Base-by-base conservation (phyloP, 2,888 invertebrate species). In the Seira musarum region DNA sequence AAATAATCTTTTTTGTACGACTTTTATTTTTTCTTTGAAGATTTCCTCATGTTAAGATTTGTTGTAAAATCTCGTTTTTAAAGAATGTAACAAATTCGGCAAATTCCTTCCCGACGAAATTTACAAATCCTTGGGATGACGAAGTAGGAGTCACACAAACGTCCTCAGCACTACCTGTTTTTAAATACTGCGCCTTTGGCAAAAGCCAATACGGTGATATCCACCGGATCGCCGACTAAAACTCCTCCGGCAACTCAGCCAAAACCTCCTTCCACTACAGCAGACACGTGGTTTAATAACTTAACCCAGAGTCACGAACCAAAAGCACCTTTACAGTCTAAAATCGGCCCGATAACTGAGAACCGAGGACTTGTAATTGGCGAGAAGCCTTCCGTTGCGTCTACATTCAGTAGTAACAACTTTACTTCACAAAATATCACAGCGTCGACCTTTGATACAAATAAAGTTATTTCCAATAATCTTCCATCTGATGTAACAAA, bases 51-150 rank as follows among this genome's bases (percentile, higher is more conserved):
- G 61, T 57, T 30, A 68, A 30, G 17, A 15, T 40, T 40, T 40
- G 40, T 40, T 8, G 40, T 40, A 40, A 40, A 40, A 8, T 8
- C 6, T 40, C 40, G 40, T 40, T 40, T 40, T 40, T 40, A 40
- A 40, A 79, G 79, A 79, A 73, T 63, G 73, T 79, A 13, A n/a
- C 79, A 6, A 53, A 19, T 67, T 21, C 70, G 13, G 17, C 72
- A n/a, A 69, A 53, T 68, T 64, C 75, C 13, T 85, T 84, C 70
- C 81, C 85, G 30, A 84, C 82, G 8, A 86, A 85, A 72, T 87
- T 87, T 57, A 87, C 85, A 46, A 85, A 84, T 69, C 87, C 87
- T 5, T 87, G 87, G 87, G 85, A 87, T 60, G 86, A 86, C 25
- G 87, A 87, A 68, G 77, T 84, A 10, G 83, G 82, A 60, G 46